phyloP scores from a whole-genome alignment of 2,797 vertebrate species.

The Mustela erminea region DNA sequence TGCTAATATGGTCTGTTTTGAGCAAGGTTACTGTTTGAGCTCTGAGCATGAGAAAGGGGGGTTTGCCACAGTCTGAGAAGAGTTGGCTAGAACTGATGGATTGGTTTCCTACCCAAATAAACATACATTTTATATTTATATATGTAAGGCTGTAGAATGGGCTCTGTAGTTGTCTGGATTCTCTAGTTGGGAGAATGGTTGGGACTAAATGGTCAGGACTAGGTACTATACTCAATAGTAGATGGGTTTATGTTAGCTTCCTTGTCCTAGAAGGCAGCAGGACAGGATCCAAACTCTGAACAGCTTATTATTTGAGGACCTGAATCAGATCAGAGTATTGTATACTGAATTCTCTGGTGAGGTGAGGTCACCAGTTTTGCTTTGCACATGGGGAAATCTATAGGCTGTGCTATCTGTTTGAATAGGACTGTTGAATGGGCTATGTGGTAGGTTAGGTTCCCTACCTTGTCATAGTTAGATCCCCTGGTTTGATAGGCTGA shows the following conservation, averaged over 20 bases:
- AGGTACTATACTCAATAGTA: neutral
- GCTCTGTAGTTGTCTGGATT: neutral
- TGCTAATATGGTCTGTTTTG: too few species aligned
- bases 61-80: too few species aligned
- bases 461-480: neutral
- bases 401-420: neutral
- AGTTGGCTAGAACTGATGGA: neutral
- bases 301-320: neutral
- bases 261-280: neutral
- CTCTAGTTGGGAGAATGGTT: neutral
- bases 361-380: neutral
- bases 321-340: neutral
- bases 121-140: too few species aligned
- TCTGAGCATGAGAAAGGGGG: too few species aligned
- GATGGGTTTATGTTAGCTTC: neutral
- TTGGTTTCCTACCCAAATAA: neutral
- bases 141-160: neutral
- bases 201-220: neutral
- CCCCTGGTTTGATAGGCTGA: neutral
- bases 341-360: neutral
- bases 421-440: neutral
- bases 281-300: neutral
- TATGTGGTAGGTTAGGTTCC: neutral
- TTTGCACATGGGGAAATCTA: neutral
- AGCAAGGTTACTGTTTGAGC: too few species aligned